phyloP scores from a whole-genome alignment of 2,797 vertebrate species.

The Sardinella longiceps region DNA sequence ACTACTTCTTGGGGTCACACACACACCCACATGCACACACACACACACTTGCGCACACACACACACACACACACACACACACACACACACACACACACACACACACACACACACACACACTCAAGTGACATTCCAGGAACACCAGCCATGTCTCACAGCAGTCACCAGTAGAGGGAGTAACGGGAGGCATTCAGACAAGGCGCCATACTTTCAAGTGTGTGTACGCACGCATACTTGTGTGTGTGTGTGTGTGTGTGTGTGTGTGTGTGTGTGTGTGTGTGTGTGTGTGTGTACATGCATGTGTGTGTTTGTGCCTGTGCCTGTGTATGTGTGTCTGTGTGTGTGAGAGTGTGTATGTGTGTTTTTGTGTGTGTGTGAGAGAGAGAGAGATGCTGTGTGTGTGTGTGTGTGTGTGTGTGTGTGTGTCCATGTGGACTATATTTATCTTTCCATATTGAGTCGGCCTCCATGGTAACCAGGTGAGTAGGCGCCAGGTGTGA shows the following conservation, averaged over 20 bases:
- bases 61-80: conserved; percentile 18
- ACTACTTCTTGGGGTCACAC: too few species aligned
- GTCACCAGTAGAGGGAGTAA: too few species aligned
- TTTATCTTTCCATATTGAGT: background rate
- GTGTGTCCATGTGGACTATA: background rate
- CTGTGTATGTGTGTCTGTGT: conserved; percentile 1
- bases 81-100: too few species aligned
- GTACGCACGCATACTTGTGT: background rate
- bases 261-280: conserved; percentile 15
- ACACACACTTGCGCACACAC: conserved; percentile 20
- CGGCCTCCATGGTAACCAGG: background rate
- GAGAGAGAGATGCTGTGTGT: too few species aligned
- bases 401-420: background rate
- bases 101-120: conserved; percentile 54
- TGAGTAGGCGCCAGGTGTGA: background rate
- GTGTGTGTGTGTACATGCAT: conserved; percentile 13
- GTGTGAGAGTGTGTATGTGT: conserved; percentile 8
- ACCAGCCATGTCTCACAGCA: too few species aligned
- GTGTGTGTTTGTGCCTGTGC: background rate
- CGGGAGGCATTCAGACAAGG: too few species aligned
- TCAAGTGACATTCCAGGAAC: too few species aligned
- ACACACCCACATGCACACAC: too few species aligned
- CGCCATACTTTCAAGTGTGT: background rate
- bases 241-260: too few species aligned
- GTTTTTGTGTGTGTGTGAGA: background rate